Evolutionary conservation across 2,113 vertebrate species (phyloP).

Genomic region (Embiotoca jacksoni): DNA sequence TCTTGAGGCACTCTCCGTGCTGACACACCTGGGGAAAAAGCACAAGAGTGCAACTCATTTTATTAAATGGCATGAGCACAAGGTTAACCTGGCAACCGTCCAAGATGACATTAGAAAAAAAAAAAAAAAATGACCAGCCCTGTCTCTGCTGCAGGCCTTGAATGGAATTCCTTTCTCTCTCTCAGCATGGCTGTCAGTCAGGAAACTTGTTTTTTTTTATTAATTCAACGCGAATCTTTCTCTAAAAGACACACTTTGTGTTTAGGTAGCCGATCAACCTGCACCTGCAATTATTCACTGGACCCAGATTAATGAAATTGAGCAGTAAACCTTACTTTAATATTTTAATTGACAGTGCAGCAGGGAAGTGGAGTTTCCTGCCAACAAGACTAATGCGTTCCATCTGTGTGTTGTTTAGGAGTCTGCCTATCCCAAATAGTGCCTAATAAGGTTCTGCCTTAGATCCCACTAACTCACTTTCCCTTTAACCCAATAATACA

Average conservation of each 20-base stretch:
- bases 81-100: conserved; percentile 44
- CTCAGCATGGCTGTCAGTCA: not conserved
- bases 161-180: conserved; percentile 27
- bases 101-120: conserved; percentile 30
- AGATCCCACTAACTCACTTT: conserved; percentile 47
- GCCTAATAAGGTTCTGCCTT: conserved; percentile 65
- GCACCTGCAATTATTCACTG: conserved; percentile 36
- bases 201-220: not conserved
- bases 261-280: conserved; percentile 31
- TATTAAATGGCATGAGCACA: conserved; percentile 53
- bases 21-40: conserved; percentile 52
- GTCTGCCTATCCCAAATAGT: conserved; percentile 44
- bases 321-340: conserved; percentile 56
- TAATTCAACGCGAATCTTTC: not conserved
- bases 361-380: conserved; percentile 64
- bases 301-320: conserved; percentile 41
- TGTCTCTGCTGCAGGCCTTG: not conserved
- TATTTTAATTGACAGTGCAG: conserved; percentile 62
- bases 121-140: conserved; percentile 19
- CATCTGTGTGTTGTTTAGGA: conserved; percentile 71
- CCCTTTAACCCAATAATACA: conserved; percentile 14
- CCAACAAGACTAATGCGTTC: conserved; percentile 71
- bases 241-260: not conserved
- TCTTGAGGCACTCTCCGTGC: conserved; percentile 64
- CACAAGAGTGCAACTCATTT: conserved; percentile 43